Percentiles rank a stretch among this genome's conserved stretches.
These are phyloP conservation scores for Myopa testacea DNA, from an alignment of 2,888 invertebrate species.

Conservation along the genomic window DNA sequence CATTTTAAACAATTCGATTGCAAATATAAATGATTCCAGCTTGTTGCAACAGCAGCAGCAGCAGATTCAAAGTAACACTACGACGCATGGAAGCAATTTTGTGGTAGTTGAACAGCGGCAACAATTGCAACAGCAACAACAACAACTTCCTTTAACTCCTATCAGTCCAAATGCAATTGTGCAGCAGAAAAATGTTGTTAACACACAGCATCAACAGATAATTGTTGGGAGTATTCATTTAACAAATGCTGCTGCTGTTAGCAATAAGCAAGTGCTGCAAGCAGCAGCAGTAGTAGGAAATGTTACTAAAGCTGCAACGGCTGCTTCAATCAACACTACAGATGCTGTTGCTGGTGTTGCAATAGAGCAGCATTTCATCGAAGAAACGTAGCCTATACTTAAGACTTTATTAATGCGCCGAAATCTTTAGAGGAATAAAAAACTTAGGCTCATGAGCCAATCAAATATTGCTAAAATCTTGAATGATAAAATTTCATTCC, in stretches of 20 bases:
- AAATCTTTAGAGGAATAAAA: slow-evolving; percentile 42
- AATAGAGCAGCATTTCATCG: slow-evolving; percentile 52
- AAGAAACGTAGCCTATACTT: slow-evolving; percentile 70
- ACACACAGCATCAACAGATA: slow-evolving; percentile 49
- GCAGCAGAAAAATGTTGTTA: slow-evolving; percentile 52
- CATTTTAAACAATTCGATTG: slow-evolving; percentile 51
- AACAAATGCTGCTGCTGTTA: slow-evolving; percentile 43
- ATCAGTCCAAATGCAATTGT: slow-evolving; percentile 66
- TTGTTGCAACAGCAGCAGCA: slow-evolving; percentile 51
- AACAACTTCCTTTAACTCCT: slow-evolving; percentile 65
- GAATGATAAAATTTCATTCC: background rate
- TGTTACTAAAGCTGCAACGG: slow-evolving; percentile 45
- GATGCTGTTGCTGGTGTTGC: slow-evolving; percentile 50
- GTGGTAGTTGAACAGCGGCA: slow-evolving; percentile 43
- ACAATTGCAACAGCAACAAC: slow-evolving; percentile 52
- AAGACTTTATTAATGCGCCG: slow-evolving; percentile 68
- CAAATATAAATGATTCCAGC: slow-evolving; percentile 54
- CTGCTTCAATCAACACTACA: slow-evolving; percentile 42
- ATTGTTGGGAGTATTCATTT: slow-evolving; percentile 59
- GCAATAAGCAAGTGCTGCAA: slow-evolving; percentile 43
- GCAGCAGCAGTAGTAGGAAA: slow-evolving; percentile 46
- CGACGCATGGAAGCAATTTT: slow-evolving; percentile 37
- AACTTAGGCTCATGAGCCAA: background rate
- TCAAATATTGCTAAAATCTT: background rate
- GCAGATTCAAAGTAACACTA: slow-evolving; percentile 24